phyloP scores from a whole-genome alignment of 1,140 invertebrate genomes.

The Mizuhopecten yessoensis region DNA sequence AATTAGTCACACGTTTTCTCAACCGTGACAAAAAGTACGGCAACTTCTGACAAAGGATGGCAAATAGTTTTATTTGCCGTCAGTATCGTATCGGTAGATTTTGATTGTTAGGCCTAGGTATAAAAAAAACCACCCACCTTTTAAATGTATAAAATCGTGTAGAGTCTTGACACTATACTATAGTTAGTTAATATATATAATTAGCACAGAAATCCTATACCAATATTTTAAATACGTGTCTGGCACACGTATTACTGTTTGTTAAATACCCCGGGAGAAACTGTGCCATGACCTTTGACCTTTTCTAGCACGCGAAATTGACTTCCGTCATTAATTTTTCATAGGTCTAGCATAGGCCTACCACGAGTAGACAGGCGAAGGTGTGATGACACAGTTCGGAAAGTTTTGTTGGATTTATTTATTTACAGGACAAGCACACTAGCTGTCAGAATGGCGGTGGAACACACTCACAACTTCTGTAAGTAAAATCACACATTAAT shows the following conservation, averaged over 20 bases:
- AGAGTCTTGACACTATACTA: no score
- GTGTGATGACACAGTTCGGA: not conserved
- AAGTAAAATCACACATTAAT: not conserved
- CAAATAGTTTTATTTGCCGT: no score
- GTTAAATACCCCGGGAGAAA: not conserved
- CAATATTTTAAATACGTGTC: no score
- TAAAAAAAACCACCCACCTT: no score
- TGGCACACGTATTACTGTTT: not conserved
- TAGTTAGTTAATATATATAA: no score
- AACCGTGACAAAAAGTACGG: no score
- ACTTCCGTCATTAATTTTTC: conserved; percentile 13
- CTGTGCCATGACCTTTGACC: conserved; percentile 13
- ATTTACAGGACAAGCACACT: not conserved
- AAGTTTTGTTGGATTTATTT: not conserved
- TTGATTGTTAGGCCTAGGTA: no score
- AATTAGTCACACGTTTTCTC: no score
- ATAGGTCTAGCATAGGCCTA: not conserved
- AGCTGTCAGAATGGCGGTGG: conserved; percentile 8
- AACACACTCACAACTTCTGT: not conserved
- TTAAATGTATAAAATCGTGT: no score
- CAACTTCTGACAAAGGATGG: no score
- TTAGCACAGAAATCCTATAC: no score
- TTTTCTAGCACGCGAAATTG: not conserved
- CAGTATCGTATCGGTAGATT: no score
- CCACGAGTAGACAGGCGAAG: not conserved